Percentiles rank a stretch among this genome's conserved stretches.
Conservation (phyloP, 1,140 invertebrate species). For the Palaemon carinicauda region DNA sequence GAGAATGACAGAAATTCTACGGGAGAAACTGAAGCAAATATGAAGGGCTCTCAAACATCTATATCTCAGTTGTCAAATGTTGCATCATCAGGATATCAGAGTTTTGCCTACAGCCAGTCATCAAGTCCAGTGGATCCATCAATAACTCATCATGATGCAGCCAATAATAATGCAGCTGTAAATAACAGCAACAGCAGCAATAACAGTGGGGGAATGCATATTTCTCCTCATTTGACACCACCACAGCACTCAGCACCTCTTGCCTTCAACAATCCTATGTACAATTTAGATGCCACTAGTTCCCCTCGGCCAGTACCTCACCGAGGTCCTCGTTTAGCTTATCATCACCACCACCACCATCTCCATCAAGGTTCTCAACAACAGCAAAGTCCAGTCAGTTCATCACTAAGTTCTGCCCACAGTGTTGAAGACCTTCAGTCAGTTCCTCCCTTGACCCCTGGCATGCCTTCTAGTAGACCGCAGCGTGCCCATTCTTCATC, state of each 20-base stretch:
- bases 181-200: slow-evolving; percentile 63
- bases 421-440: slow-evolving; percentile 61
- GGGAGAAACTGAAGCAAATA: slow-evolving; percentile 58
- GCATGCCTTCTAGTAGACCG: slow-evolving; percentile 49
- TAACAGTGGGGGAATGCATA: slow-evolving; percentile 48
- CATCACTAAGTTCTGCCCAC: slow-evolving; percentile 60
- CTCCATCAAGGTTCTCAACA: slow-evolving; percentile 45
- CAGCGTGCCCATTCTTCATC: slow-evolving; percentile 55
- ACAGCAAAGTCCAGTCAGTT: slow-evolving; percentile 55
- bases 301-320: slow-evolving; percentile 52
- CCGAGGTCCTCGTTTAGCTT: slow-evolving; percentile 28
- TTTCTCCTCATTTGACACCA: slow-evolving; percentile 52
- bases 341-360: slow-evolving; percentile 44
- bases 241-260: slow-evolving; percentile 70
- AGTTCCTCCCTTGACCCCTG: slow-evolving; percentile 43
- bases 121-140: slow-evolving; percentile 85
- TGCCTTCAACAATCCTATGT: slow-evolving; percentile 88
- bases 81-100: slow-evolving; percentile 89
- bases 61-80: slow-evolving; percentile 84
- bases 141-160: slow-evolving; percentile 61
- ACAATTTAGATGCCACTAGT: slow-evolving; percentile 65
- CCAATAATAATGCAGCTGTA: slow-evolving; percentile 57
- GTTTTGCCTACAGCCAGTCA: slow-evolving; percentile 88
- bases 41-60: slow-evolving; percentile 74
- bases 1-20: slow-evolving; percentile 56